Conservation (phyloP, 2,888 invertebrate genomes). For the Busseola fusca region DNA sequence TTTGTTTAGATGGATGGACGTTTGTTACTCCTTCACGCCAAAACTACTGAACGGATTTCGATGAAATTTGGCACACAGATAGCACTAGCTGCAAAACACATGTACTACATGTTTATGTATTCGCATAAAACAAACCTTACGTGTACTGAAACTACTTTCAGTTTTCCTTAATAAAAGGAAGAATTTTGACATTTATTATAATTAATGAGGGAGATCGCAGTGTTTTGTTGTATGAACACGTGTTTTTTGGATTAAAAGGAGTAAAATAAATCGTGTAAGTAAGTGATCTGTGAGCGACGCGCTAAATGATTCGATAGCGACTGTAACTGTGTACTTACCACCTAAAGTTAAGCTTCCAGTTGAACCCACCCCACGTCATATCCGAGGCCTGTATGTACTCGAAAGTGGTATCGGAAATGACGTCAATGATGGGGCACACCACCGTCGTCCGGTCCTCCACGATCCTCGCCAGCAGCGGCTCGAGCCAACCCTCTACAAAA, state of each 20-base stretch:
- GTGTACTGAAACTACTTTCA: not conserved
- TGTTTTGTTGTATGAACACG: not conserved
- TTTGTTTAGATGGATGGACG: too few relatives aligned
- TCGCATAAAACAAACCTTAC: not conserved
- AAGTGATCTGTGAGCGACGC: too few relatives aligned
- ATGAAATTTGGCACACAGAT: too few relatives aligned
- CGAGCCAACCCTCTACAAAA: slow-evolving; percentile 97
- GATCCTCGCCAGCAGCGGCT: slow-evolving; percentile 97
- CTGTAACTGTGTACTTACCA: slow-evolving; percentile 90
- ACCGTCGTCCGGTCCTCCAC: slow-evolving; percentile 97
- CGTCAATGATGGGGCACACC: slow-evolving; percentile 99
- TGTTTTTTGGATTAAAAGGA: not conserved
- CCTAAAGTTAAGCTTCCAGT: slow-evolving; percentile 99
- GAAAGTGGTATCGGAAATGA: slow-evolving; percentile 99
- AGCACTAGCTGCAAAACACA: too few relatives aligned
- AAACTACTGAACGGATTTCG: too few relatives aligned
- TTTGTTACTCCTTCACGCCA: too few relatives aligned
- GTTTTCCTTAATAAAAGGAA: slow-evolving; percentile 3
- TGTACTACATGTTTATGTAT: not conserved
- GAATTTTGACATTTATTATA: not conserved
- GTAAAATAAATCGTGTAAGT: not conserved
- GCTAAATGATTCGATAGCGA: not conserved
- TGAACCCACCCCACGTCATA: slow-evolving; percentile 99
- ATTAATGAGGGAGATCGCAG: not conserved
- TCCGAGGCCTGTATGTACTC: slow-evolving; percentile 99